Base-by-base conservation (phyloP, 2,113 vertebrate genomes). In the Cynoglossus semilaevis region DNA sequence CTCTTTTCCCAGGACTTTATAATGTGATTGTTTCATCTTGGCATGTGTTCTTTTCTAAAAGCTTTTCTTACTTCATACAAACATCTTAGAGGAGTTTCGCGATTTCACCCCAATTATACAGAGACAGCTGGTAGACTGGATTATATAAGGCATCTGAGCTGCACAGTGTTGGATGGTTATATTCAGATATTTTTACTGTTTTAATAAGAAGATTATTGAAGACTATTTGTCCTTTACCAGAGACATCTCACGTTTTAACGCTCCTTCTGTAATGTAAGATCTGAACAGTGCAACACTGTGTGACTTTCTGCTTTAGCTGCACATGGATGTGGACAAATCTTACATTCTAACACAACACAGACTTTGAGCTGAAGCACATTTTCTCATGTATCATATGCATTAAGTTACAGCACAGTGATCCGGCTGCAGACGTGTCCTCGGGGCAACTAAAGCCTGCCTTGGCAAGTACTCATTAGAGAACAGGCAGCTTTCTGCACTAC, bases 391-490 rank as follows among this genome's bases (percentile, higher is more conserved):
- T 68, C 67, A 76, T 51, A 54, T 73, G 71, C 48, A 67, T 74
- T 67, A 75, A 54, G 57, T 74, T 77, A 76, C 51, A 15, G 37
- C 58, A 46, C 5, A 50, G 48, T 37, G 2, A 46, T 53, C 60
- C 40, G 3, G 5, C 19, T 42, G 70, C 74, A 77, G 74, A 74
- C 54, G 29, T 14, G 15, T 45, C 80, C 80, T 45, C 1, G 0
- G 63, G 79, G 37, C 10, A 18, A 18, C 47, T 6, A 22, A 54
- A 36, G 35, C 50, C 48, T 44, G 4, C 10, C 14, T 57, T 59
- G 58, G 74, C 74, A 68, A 73, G 68, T 65, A 61, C 51, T 51
- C 67, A 63, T 81, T 74, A 70, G 18, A 46, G 34, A 58, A 18
- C 48, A 43, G 14, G 52, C 16, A 47, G 18, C 38, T 51, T 8